Percentiles rank a stretch among this genome's conserved stretches.
Evolutionary conservation across 2,888 invertebrate genomes (phyloP).

Genomic region (Bellardia pandia): DNA sequence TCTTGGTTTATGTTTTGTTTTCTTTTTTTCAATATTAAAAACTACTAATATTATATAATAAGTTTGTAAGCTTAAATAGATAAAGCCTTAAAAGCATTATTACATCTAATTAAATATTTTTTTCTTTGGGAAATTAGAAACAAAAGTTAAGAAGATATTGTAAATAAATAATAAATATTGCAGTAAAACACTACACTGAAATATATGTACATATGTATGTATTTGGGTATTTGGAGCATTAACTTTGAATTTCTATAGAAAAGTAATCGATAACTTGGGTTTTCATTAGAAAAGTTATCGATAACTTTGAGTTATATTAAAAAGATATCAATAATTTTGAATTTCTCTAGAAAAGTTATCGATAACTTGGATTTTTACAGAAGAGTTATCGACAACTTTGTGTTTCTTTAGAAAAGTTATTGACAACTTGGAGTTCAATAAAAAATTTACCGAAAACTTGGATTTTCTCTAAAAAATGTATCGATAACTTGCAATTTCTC

Average conservation of each 20-base stretch:
- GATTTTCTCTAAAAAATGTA: background rate
- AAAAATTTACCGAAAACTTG: no score
- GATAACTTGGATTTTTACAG: no score
- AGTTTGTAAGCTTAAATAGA: conserved; percentile 73
- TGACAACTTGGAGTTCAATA: no score
- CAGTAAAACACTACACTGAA: background rate
- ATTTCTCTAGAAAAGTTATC: background rate
- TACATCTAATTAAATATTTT: conserved; percentile 72
- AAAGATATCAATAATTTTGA: background rate
- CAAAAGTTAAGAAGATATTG: conserved; percentile 29
- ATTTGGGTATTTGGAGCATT: no score
- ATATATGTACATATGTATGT: no score
- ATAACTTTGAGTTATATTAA: no score
- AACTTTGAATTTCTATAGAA: background rate
- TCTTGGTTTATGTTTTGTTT: background rate
- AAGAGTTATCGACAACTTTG: background rate
- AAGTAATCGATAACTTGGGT: background rate
- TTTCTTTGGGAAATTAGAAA: conserved; percentile 48
- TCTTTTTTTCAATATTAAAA: conserved; percentile 67
- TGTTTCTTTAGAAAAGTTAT: no score
- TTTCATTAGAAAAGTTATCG: background rate
- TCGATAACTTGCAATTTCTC: background rate
- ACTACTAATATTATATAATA: conserved; percentile 70
- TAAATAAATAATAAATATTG: conserved; percentile 46
- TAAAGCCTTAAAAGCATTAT: conserved; percentile 78